phyloP scores from a whole-genome alignment of 2,888 invertebrate genomes.

The Anticlea derivata region DNA sequence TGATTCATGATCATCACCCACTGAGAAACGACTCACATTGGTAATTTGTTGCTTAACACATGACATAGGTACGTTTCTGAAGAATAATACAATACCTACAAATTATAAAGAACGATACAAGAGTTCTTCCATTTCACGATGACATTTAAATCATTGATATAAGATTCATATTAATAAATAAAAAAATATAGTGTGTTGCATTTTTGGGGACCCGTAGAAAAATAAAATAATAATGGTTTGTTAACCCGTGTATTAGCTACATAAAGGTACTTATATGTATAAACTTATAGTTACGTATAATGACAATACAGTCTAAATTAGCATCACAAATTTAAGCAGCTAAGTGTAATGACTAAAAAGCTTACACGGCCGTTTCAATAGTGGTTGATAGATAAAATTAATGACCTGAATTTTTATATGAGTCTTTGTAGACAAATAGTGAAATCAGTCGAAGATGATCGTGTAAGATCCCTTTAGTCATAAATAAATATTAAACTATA shows the following conservation, averaged over 20 bases:
- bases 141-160: too few species aligned
- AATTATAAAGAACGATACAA: too few species aligned
- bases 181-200: too few species aligned
- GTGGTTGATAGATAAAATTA: background rate
- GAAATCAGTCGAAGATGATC: constrained; percentile 21
- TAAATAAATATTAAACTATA: background rate
- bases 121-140: too few species aligned
- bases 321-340: constrained; percentile 16
- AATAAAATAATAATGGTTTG: constrained; percentile 1
- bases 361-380: constrained; percentile 15
- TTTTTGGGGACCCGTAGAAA: too few species aligned
- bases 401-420: background rate
- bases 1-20: constrained; percentile 17
- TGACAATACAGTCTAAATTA: constrained; percentile 3
- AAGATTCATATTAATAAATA: too few species aligned
- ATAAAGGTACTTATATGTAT: constrained; percentile 18
- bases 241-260: constrained; percentile 31
- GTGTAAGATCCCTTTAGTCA: constrained; percentile 4
- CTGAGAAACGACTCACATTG: constrained; percentile 9
- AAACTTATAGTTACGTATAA: constrained; percentile 5
- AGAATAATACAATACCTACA: too few species aligned
- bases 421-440: constrained; percentile 1
- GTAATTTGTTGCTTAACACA: constrained; percentile 5
- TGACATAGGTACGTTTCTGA: constrained; percentile 1
- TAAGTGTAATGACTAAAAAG: background rate